Base-by-base conservation (phyloP, 2,888 invertebrate genomes). In the Sesia apiformis region DNA sequence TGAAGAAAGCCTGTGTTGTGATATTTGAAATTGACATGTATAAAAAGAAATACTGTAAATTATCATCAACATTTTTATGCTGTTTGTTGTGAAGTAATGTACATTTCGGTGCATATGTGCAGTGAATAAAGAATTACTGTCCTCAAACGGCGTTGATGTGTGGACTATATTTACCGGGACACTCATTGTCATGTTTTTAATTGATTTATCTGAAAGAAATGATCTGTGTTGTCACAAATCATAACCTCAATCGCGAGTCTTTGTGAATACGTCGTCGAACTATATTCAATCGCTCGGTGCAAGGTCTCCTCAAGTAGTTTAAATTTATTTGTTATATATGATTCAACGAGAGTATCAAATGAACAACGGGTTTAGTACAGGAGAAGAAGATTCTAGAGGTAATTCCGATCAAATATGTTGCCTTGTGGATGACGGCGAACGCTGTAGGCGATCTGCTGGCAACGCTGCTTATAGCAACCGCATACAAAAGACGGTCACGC, bases 391-490 rank as follows among this genome's bases (percentile, higher is more conserved):
- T 90, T 96, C 96, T 58, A 91, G 95, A 72, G 96, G 96, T 61
- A 95, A 96, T 72, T 93, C 94, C 57, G 96, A 96, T 77, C 96
- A 96, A 90, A 94, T 94, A 73, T 98, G 98, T 90, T 98, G 98
- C 90, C 92, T 98, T 67, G 93, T 97, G 71, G 96, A 97, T 82
- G 96, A 96, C 79, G 93, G 94, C 62, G 94, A 95, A 65, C 92
- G 97, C 64, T 98, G 98, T 84, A 91, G 93, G 62, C 93, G 97
- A 74, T 92, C 94, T 56, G 98, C 97, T 65, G 97, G 97, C 61
- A 97, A 97, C 91, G 98, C 98, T 65, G 96, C 97, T 51, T 98
- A 98, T 88, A 98, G 97, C 85, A 98, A 98, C 82, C 93, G 98
- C 65, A 97, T 98, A 70, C 98, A 98, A 84, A 98, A 98, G 83